Base-by-base conservation (phyloP, 2,888 invertebrate genomes). In the Julus scanicus region DNA sequence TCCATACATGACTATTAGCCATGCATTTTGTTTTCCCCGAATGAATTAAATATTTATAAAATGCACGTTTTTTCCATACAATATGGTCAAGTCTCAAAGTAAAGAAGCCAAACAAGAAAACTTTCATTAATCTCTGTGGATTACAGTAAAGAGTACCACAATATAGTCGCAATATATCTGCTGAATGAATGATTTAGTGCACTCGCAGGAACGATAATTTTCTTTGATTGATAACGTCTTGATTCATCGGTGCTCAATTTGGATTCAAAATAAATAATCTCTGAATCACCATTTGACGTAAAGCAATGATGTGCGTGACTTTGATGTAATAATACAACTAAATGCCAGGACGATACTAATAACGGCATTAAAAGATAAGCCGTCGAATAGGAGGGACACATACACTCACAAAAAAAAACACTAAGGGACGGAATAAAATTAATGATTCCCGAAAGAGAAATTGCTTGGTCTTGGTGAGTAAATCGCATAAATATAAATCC, bases 381-480 rank as follows among this genome's bases (percentile, higher is more conserved):
- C 37, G 80, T 80, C 37, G 80, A 80, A 80, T 37, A 80, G 17
- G 80, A 80, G 37, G 80, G 80, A 80, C 37, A 37, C 13, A 29
- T 6, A 80, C 29, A 29, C 29, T 29, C 29, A 29, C 37, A 80
- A 80, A 80, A 37, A 53, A 53, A 53, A 2, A 39, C 80, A 80
- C 37, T 80, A 80, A 80, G 80, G 80, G 15, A 80, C 37, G 13
- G 15, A 80, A 80, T 37, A 80, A 80, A 80, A 80, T 80, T 80
- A 80, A 80, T 80, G 80, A 80, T 80, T 80, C 80, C 80, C 80
- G 80, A 80, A 80, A 80, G 80, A 80, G 80, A 80, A 80, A 80
- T 80, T 80, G 37, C 44, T 8, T 44, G 15, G 80, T 37, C 37
- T 80, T 80, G 80, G 37, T 37, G 80, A 80, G 80, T 13, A 39